Conservation (phyloP, 2,888 invertebrate genomes). For the Oscheius sp. region DNA sequence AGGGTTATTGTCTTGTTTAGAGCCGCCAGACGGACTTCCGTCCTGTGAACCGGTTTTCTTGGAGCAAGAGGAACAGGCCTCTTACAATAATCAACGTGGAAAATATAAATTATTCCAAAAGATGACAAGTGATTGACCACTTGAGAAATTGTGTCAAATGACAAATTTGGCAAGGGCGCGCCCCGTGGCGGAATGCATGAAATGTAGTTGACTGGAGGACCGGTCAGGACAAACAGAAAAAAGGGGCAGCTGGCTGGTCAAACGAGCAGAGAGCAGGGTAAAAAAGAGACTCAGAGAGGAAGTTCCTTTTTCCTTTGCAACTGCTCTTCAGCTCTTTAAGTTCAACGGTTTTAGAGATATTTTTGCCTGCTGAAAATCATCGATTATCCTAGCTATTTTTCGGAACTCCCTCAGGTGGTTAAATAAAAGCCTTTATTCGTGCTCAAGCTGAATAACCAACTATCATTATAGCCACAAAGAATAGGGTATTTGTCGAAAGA, state of each 20-base stretch:
- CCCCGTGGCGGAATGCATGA: slow-evolving; percentile 29
- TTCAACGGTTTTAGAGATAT: too few relatives aligned
- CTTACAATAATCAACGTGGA: background rate
- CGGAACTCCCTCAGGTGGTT: background rate
- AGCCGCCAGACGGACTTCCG: background rate
- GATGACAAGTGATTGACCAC: background rate
- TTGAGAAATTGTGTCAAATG: slow-evolving; percentile 2
- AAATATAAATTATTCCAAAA: background rate
- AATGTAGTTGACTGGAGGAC: slow-evolving; percentile 28
- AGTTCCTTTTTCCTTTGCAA: slow-evolving; percentile 11
- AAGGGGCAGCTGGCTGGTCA: slow-evolving; percentile 31
- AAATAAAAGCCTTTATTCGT: slow-evolving; percentile 12
- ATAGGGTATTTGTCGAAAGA: slow-evolving; percentile 21
- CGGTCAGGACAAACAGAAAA: slow-evolving; percentile 33
- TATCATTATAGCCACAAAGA: slow-evolving; percentile 20
- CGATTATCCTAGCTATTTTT: background rate
- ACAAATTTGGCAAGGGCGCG: slow-evolving; percentile 21
- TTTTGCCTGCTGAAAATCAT: too few relatives aligned
- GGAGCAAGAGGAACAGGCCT: background rate
- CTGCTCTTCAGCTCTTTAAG: background rate
- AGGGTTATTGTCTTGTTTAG: background rate
- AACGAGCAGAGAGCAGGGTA: slow-evolving; percentile 26
- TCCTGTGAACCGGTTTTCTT: slow-evolving; percentile 4
- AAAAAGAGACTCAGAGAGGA: slow-evolving; percentile 16
- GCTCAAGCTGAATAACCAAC: slow-evolving; percentile 24